Base-by-base conservation (phyloP, 2,113 vertebrate species). In the Pseudolaguvia tuberculata region DNA sequence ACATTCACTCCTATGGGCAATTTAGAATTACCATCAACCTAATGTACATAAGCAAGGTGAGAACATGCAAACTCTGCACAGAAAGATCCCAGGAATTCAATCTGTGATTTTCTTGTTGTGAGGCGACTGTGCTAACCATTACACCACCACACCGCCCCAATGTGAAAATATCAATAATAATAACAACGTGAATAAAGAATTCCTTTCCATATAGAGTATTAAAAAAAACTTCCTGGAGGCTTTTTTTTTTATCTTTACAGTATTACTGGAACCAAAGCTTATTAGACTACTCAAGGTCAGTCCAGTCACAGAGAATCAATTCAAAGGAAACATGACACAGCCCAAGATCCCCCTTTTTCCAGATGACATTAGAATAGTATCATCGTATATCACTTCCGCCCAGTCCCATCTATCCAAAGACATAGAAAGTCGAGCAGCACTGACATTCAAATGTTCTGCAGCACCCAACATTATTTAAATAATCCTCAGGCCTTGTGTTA, bases 401-500 rank as follows among this genome's bases (percentile, higher is more conserved):
- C 59, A 47, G n/a, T 48, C 50, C 56, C 59, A 48, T 67, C 35
- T 50, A 2, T 39, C 10, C 21, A 13, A 53, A 45, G 65, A 27
- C 27, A 39, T 25, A 18, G 47, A 15, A 27, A 63, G 56, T 80
- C 68, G 52, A 81, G 79, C 56, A 81, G 79, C 56, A 35, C n/a
- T 79, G 73, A 72, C 66, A 85, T 84, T 84, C 83, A 84, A 80
- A 86, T 84, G 25, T 61, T 47, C 51, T 15, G 21, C 2, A 61
- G 53, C n/a, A 17, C 55, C 12, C 72, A 78, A 73, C 70, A 79
- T 85, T 82, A 81, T 88, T 84, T 85, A 77, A 84, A 82, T 87
- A 69, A 63, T 70, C 75, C 66, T 51, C 52, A 65, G 57, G 66
- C 56, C 23, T 79, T 17, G 20, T 77, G 70, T 65, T 29, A n/a